Conservation (phyloP, 37 sponge, comb jelly and placozoan species). For the Ephydatia muelleri region DNA sequence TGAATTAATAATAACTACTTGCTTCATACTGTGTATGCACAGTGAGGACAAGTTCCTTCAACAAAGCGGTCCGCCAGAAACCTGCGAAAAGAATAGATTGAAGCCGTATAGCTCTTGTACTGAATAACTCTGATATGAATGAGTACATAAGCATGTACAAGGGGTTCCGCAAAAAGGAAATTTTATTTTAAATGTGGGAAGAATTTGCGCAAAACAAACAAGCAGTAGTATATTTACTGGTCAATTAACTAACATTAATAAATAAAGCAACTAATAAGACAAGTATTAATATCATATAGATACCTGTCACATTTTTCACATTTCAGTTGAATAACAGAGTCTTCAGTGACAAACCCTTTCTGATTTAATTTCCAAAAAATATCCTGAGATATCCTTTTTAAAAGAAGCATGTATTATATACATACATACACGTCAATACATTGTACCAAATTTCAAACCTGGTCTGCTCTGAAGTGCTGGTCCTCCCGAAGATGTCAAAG, state of each 20-base stretch:
- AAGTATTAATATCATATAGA: not conserved
- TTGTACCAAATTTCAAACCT: constrained; percentile 14
- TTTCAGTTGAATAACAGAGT: constrained; percentile 66
- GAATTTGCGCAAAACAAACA: too few relatives aligned
- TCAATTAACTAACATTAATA: too few relatives aligned
- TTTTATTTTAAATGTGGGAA: too few relatives aligned
- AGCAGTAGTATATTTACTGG: too few relatives aligned
- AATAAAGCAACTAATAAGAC: too few relatives aligned
- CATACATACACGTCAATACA: too few relatives aligned
- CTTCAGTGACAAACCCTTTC: constrained; percentile 53
- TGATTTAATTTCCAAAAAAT: constrained; percentile 79
- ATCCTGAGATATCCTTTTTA: constrained; percentile 68
- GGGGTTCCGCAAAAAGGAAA: too few relatives aligned
- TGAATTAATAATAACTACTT: not conserved
- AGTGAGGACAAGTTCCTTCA: constrained; percentile 83
- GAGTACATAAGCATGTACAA: too few relatives aligned
- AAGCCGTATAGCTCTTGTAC: too few relatives aligned
- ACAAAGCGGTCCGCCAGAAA: constrained; percentile 90
- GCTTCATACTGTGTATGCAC: constrained; percentile 38
- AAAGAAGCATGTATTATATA: too few relatives aligned
- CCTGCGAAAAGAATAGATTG: constrained; percentile 3
- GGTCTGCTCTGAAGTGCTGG: constrained; percentile 78
- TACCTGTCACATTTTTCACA: constrained; percentile 67
- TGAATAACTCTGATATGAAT: too few relatives aligned
- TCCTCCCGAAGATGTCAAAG: constrained; percentile 83